These are phyloP conservation scores for Ylistrum balloti DNA, from an alignment of 1,140 invertebrate species.

Conservation along the genomic window DNA sequence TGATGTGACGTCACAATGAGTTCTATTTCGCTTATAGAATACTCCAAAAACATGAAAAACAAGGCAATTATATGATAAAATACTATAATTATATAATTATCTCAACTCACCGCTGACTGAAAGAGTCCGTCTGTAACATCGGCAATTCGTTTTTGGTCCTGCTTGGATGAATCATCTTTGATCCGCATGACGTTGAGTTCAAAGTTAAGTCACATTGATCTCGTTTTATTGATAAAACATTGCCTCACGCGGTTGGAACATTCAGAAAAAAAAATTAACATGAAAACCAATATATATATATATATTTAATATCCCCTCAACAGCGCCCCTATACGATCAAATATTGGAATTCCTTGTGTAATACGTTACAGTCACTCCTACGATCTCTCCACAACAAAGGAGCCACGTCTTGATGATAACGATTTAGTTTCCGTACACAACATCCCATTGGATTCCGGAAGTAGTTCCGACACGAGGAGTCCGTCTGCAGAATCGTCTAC, in stretches of 20 bases:
- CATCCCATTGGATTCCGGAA: neutral
- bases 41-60: too few species aligned
- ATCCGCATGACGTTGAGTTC: too few species aligned
- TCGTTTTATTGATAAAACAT: neutral
- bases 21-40: too few species aligned
- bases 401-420: neutral
- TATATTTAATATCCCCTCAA: neutral
- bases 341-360: neutral
- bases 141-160: too few species aligned
- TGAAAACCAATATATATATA: neutral
- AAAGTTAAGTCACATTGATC: neutral
- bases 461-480: neutral
- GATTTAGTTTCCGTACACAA: neutral
- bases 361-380: neutral
- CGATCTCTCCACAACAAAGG: neutral
- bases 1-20: too few species aligned
- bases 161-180: too few species aligned
- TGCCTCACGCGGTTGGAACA: neutral
- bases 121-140: too few species aligned
- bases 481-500: neutral
- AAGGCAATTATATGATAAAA: too few species aligned
- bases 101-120: neutral
- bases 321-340: neutral
- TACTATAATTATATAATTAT: too few species aligned
- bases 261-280: neutral